Percentiles rank a stretch among this genome's conserved stretches.
Evolutionary conservation across 2,797 vertebrate species (phyloP).

Genomic region (Psittacula derbiana): DNA sequence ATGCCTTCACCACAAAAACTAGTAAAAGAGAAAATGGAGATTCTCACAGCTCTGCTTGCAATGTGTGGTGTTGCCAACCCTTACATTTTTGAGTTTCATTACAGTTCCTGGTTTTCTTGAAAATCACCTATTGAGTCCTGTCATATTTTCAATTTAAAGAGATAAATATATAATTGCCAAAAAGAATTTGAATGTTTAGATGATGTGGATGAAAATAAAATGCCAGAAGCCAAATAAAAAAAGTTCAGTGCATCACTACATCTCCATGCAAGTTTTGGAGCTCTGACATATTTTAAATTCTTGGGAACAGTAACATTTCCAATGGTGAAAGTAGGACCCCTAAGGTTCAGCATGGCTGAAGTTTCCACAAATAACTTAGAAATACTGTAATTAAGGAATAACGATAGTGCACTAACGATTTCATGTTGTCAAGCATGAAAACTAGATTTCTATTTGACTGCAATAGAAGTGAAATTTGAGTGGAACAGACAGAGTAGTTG

Average conservation of each 20-base stretch:
- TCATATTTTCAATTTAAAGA: not conserved
- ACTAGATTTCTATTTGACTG: not conserved
- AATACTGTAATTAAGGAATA: not conserved
- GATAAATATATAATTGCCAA: not conserved
- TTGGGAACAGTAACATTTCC: not conserved
- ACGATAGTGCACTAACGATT: not conserved
- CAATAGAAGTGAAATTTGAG: not conserved
- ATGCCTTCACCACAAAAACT: not conserved
- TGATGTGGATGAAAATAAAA: not conserved
- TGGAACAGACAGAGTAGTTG: not conserved
- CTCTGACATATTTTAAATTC: not conserved
- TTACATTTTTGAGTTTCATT: not conserved
- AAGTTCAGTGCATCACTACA: not conserved
- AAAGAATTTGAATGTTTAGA: not conserved
- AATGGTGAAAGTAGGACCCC: not conserved
- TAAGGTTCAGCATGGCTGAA: not conserved
- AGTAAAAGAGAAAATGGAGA: not conserved
- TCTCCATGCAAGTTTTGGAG: not conserved
- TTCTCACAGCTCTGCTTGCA: not conserved
- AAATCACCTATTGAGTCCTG: not conserved
- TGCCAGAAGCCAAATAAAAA: not conserved
- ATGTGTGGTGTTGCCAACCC: not conserved
- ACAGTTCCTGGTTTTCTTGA: not conserved
- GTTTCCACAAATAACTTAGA: not conserved
- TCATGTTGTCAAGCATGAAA: not conserved